Evolutionary conservation across 2,113 vertebrate genomes (phyloP).

Genomic region (Ictalurus furcatus): DNA sequence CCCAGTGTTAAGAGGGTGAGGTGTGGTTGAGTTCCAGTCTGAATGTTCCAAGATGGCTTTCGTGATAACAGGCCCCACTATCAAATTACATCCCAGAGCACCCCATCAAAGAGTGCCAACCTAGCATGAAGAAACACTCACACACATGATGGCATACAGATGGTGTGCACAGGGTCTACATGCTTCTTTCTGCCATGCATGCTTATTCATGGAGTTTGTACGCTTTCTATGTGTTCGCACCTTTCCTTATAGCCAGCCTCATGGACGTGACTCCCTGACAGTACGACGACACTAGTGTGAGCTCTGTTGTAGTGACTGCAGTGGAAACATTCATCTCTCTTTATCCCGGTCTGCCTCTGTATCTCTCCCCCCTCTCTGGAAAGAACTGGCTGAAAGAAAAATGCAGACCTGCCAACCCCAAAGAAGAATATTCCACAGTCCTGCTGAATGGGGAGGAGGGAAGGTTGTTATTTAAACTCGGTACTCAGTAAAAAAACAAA

Average conservation of each 20-base stretch:
- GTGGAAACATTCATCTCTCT: constrained; percentile 14
- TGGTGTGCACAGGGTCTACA: constrained; percentile 8
- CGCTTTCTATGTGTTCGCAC: neutral
- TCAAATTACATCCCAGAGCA: constrained; percentile 45
- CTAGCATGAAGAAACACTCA: constrained; percentile 31
- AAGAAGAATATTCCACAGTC: neutral
- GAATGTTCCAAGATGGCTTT: constrained; percentile 44
- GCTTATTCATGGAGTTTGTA: neutral
- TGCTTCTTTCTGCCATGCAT: neutral
- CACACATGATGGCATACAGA: constrained; percentile 45
- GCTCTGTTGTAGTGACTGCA: neutral
- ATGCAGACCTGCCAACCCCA: no score
- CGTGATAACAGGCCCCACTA: constrained; percentile 34
- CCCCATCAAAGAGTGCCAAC: constrained; percentile 46
- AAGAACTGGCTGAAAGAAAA: neutral
- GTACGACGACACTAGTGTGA: neutral
- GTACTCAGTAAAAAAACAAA: neutral
- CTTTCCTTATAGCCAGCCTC: neutral
- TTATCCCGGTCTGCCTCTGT: neutral
- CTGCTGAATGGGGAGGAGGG: neutral
- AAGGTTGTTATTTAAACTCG: neutral
- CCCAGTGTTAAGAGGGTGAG: constrained; percentile 42
- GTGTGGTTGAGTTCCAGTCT: constrained; percentile 48
- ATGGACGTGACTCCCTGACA: constrained; percentile 13
- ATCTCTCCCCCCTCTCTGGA: neutral